These are phyloP conservation scores for Gallirallus australis DNA, from an alignment of 2,797 vertebrate genomes.

Conservation along the genomic window DNA sequence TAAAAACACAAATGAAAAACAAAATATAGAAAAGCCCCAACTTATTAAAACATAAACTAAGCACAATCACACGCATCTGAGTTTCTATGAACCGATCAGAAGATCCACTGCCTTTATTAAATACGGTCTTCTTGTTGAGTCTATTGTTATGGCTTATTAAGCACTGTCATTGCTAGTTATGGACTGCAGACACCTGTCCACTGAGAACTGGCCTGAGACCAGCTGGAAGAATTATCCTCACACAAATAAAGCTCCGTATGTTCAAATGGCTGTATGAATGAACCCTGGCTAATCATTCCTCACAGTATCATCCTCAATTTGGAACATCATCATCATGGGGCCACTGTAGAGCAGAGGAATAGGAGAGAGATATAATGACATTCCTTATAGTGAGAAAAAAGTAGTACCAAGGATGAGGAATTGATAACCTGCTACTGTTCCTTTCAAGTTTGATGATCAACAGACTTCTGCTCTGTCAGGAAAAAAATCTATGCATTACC, in stretches of 20 bases:
- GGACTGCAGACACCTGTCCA: background rate
- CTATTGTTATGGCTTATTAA: background rate
- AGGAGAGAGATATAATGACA: background rate
- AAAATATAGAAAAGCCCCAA: background rate
- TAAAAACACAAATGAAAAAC: background rate
- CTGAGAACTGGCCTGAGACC: background rate
- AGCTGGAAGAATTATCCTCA: background rate
- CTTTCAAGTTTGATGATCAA: background rate
- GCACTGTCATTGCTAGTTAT: background rate
- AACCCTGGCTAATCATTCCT: background rate
- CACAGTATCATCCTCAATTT: background rate
- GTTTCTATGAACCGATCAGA: background rate
- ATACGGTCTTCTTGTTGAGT: background rate
- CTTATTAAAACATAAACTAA: background rate
- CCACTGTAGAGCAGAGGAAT: background rate
- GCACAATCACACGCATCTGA: rapidly evolving
- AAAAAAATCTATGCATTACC: background rate
- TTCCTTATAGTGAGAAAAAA: background rate
- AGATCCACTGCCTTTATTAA: background rate
- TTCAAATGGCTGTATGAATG: background rate
- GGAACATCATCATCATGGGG: rapidly evolving
- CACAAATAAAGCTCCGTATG: background rate
- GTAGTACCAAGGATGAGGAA: background rate
- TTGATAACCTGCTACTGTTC: background rate
- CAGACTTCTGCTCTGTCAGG: background rate